Percentiles rank a stretch among this genome's conserved stretches.
phyloP scores from a whole-genome alignment of 1,140 invertebrate species.

The Brachionus calyciflorus region DNA sequence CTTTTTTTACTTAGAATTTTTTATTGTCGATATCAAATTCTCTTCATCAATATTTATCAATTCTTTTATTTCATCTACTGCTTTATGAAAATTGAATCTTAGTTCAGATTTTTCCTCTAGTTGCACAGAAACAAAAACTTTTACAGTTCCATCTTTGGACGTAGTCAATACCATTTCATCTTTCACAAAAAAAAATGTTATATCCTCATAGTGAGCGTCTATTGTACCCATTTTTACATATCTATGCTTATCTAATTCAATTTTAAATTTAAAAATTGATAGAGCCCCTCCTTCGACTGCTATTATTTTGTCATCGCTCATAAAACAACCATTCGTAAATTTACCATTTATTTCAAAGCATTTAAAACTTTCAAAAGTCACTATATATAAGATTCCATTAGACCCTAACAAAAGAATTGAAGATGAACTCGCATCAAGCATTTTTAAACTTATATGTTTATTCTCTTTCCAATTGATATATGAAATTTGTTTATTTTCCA shows the following conservation, averaged over 20 bases:
- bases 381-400: no score
- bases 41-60: background rate
- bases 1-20: no score
- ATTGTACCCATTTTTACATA: background rate
- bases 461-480: no score
- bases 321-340: no score
- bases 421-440: no score
- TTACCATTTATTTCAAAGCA: no score
- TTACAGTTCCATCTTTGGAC: background rate
- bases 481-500: no score
- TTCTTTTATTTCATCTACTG: background rate
- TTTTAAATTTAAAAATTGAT: background rate
- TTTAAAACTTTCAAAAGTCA: no score
- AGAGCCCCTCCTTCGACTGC: background rate
- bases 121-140: background rate
- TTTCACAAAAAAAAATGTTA: background rate
- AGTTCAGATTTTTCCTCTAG: background rate
- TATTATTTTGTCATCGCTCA: no score
- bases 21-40: no score
- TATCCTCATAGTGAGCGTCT: slow-evolving; percentile 1
- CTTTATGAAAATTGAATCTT: background rate
- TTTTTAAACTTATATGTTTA: no score
- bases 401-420: no score
- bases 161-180: background rate
- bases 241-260: background rate